Percentiles rank a stretch among this genome's conserved stretches.
These are phyloP conservation scores for Pongo pygmaeus DNA, from an alignment of 2,113 vertebrate species.

Conservation along the genomic window DNA sequence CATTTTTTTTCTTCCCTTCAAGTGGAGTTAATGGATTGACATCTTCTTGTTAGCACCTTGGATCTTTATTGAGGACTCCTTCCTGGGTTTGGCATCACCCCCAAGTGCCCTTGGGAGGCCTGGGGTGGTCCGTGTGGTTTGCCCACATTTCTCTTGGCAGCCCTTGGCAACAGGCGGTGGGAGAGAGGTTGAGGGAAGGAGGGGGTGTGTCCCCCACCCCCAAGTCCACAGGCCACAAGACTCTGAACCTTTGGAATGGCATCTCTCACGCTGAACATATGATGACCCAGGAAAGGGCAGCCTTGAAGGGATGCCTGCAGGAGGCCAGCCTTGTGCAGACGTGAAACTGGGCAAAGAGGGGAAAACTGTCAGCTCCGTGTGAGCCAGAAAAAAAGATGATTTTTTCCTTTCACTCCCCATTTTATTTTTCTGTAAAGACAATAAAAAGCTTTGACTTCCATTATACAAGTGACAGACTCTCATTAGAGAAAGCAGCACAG, in stretches of 20 bases:
- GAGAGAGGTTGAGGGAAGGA: neutral
- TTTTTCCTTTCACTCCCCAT: neutral
- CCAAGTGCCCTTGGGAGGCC: neutral
- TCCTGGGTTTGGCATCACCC: neutral
- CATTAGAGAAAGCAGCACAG: neutral
- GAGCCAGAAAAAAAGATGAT: neutral
- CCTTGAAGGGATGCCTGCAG: neutral
- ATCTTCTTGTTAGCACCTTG: slow-evolving; percentile 44
- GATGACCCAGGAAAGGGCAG: neutral
- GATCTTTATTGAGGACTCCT: neutral
- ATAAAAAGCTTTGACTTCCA: neutral
- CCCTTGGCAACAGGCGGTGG: fast-evolving
- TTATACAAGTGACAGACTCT: neutral
- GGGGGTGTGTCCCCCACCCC: too few species aligned
- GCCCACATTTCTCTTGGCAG: neutral
- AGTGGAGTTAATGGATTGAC: slow-evolving; percentile 81
- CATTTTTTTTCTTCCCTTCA: slow-evolving; percentile 79
- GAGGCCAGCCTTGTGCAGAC: fast-evolving
- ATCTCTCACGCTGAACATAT: fast-evolving
- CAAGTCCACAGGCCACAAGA: fast-evolving
- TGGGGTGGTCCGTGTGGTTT: neutral
- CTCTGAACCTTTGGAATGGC: neutral
- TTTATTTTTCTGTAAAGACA: neutral
- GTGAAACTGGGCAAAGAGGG: neutral
- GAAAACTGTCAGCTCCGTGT: fast-evolving